Conservation (phyloP, 1,140 invertebrate genomes). For the Wiebesia pumilae region DNA sequence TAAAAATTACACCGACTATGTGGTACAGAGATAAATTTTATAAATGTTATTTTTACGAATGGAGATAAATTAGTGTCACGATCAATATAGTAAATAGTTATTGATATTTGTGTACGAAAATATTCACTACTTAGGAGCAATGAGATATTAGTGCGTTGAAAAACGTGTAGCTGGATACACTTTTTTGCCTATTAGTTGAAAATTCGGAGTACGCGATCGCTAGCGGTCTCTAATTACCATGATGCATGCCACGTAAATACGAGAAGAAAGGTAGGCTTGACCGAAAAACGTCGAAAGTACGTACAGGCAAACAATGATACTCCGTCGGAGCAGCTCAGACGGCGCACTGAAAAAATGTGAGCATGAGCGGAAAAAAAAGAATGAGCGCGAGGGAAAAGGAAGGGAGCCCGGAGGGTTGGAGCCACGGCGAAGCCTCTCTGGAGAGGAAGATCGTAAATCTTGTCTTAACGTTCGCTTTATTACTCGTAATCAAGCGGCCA, state of each 20-base stretch:
- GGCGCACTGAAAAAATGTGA: background rate
- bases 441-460: conserved; percentile 69
- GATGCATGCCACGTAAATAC: background rate
- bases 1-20: too few relatives aligned
- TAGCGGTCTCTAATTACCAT: background rate
- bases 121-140: too few relatives aligned
- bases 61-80: too few relatives aligned
- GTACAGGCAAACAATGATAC: conserved; percentile 31
- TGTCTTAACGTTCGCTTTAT: conserved; percentile 73
- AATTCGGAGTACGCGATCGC: too few relatives aligned
- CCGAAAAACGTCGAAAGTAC: background rate
- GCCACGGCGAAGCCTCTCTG: background rate
- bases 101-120: too few relatives aligned
- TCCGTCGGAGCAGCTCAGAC: background rate
- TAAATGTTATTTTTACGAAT: too few relatives aligned
- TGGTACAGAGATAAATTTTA: too few relatives aligned
- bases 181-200: too few relatives aligned
- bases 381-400: conserved; percentile 17
- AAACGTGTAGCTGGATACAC: too few relatives aligned
- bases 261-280: background rate
- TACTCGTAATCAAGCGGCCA: conserved; percentile 74
- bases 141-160: too few relatives aligned
- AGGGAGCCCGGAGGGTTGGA: conserved; percentile 12
- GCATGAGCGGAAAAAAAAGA: background rate
- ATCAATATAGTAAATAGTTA: too few relatives aligned